Conservation (phyloP, 2,888 invertebrate genomes). For the Octodonta nipae region DNA sequence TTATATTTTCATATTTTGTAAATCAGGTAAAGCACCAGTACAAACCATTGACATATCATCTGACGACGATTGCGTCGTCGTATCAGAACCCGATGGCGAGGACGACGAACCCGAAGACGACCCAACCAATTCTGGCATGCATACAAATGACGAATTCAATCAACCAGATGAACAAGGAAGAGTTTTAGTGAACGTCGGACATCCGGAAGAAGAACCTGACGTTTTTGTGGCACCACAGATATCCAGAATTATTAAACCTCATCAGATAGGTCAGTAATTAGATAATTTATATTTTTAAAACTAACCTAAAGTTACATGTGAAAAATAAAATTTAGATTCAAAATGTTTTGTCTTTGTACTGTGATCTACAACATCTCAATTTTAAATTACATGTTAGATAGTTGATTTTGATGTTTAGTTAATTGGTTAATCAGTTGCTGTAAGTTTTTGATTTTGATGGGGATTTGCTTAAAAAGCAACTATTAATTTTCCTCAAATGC, state of each 20-base stretch:
- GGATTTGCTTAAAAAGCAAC: too few species aligned
- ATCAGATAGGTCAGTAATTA: constrained; percentile 78
- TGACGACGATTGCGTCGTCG: constrained; percentile 76
- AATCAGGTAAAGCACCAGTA: constrained; percentile 36
- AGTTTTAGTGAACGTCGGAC: constrained; percentile 85
- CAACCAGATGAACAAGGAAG: constrained; percentile 81
- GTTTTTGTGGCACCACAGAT: constrained; percentile 86
- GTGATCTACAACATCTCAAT: too few species aligned
- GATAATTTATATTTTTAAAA: too few species aligned
- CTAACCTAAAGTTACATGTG: too few species aligned
- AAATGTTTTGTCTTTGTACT: too few species aligned
- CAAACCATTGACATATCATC: constrained; percentile 66
- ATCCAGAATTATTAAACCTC: constrained; percentile 82
- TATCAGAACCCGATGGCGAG: constrained; percentile 69
- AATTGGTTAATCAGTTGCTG: too few species aligned
- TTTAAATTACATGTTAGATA: too few species aligned
- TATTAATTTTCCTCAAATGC: too few species aligned
- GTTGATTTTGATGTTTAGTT: too few species aligned
- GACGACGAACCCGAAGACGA: constrained; percentile 69
- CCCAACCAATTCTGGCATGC: constrained; percentile 78
- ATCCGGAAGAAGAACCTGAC: constrained; percentile 79
- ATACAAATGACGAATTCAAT: constrained; percentile 86
- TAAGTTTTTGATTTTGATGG: too few species aligned
- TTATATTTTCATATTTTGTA: constrained; percentile 5
- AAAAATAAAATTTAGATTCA: too few species aligned